A percentile compares a stretch with the other conserved stretches of the same genome.
These are phyloP conservation scores for Drosophila novamexicana DNA, from an alignment of 1,140 invertebrate species.

Conservation along the genomic window DNA sequence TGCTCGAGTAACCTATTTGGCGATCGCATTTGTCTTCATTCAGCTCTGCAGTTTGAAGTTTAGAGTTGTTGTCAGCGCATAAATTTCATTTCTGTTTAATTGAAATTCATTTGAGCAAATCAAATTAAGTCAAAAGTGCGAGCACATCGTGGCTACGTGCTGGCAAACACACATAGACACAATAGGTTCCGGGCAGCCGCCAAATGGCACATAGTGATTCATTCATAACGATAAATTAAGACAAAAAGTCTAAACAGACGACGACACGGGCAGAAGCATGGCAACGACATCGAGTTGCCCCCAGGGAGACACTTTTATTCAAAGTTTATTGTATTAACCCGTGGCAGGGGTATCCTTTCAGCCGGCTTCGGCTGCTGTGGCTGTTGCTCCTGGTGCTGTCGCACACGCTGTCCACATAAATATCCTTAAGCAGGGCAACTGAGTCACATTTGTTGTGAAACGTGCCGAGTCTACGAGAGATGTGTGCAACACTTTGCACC, in stretches of 20 bases:
- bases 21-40: conserved; percentile 4
- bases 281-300: conserved; percentile 37
- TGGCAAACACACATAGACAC: conserved; percentile 34
- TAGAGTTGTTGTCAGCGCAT: conserved; percentile 50
- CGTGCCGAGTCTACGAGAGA: conserved; percentile 54
- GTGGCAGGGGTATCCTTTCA: conserved; percentile 42
- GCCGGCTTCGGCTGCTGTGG: background rate
- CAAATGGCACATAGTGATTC: conserved; percentile 69
- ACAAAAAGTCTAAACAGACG: conserved; percentile 48
- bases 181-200: conserved; percentile 9
- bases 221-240: conserved; percentile 81
- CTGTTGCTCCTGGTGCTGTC: background rate
- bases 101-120: conserved; percentile 81
- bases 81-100: conserved; percentile 78
- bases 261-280: conserved; percentile 29
- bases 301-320: conserved; percentile 61
- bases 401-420: conserved; percentile 46
- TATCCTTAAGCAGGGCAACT: conserved; percentile 48
- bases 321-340: conserved; percentile 52
- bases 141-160: conserved; percentile 69
- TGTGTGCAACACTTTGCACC: conserved; percentile 1
- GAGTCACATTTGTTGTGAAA: conserved; percentile 46
- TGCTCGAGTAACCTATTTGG: conserved; percentile 6
- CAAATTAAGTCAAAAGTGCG: conserved; percentile 79
- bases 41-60: conserved; percentile 10